Evolutionary conservation across 2,888 invertebrate genomes (phyloP).

Genomic region (Anorthoa munda): DNA sequence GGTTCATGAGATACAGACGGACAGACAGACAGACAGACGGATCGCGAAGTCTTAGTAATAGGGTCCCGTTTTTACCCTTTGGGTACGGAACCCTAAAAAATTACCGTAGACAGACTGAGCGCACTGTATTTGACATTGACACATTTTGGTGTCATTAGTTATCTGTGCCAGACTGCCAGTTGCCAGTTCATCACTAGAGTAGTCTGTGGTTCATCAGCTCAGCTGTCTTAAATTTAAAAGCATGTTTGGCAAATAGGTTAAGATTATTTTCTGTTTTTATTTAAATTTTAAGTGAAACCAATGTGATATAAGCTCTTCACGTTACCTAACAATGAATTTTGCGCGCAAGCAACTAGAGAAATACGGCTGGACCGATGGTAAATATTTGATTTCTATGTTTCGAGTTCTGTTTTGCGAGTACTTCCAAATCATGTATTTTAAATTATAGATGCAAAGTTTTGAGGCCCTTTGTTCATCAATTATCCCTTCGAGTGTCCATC

Average conservation of each 20-base stretch:
- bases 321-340: slow-evolving; percentile 91
- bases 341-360: slow-evolving; percentile 93
- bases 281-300: background rate
- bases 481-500: too few relatives aligned
- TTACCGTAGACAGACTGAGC: too few relatives aligned
- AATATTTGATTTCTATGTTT: slow-evolving; percentile 23
- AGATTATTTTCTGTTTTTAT: slow-evolving; percentile 14
- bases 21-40: too few relatives aligned
- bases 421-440: background rate
- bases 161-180: background rate
- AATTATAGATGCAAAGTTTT: background rate
- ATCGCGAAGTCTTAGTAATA: too few relatives aligned
- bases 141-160: background rate
- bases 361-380: slow-evolving; percentile 93
- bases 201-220: too few relatives aligned
- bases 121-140: background rate
- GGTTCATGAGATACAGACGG: too few relatives aligned
- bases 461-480: background rate
- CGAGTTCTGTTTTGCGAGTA: background rate
- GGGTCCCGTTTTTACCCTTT: too few relatives aligned
- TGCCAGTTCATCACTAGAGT: too few relatives aligned
- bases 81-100: too few relatives aligned
- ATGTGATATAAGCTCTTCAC: background rate
- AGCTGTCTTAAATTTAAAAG: slow-evolving; percentile 1
- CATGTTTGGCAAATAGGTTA: slow-evolving; percentile 46